Conservation (phyloP, 2,888 invertebrate genomes). For the Nomada fucata region DNA sequence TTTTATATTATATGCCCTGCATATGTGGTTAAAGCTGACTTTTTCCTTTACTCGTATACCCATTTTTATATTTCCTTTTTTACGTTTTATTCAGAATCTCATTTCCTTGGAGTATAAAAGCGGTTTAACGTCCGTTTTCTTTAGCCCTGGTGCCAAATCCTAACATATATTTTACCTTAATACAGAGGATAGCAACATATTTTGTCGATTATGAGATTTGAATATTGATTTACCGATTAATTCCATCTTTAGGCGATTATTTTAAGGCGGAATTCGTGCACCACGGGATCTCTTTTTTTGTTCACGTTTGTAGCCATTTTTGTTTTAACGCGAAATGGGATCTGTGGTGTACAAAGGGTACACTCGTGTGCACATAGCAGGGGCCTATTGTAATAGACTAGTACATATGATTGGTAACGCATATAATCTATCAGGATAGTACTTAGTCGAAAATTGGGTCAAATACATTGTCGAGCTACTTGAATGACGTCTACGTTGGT, state of each 20-base stretch:
- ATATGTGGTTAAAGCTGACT: no score
- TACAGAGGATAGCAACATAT: no score
- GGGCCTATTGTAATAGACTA: not conserved
- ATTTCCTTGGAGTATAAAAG: not conserved
- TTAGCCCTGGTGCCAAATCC: no score
- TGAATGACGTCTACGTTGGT: not conserved
- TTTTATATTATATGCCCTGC: no score
- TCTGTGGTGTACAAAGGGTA: not conserved
- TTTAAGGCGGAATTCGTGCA: no score
- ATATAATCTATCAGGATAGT: not conserved
- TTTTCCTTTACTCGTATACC: no score
- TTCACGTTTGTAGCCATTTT: not conserved
- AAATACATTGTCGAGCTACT: not conserved
- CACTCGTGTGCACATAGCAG: not conserved
- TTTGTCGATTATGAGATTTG: no score
- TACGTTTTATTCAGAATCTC: not conserved
- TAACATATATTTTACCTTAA: no score
- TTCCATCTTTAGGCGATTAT: no score
- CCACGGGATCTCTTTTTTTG: not conserved
- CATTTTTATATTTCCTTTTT: no score
- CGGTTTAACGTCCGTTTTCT: not conserved
- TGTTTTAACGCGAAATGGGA: not conserved
- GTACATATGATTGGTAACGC: not conserved
- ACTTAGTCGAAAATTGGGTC: slow-evolving; percentile 3
- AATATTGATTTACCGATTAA: no score